Evolutionary conservation across 1,140 invertebrate species (phyloP).

Genomic region (Drosophila repletoides): DNA sequence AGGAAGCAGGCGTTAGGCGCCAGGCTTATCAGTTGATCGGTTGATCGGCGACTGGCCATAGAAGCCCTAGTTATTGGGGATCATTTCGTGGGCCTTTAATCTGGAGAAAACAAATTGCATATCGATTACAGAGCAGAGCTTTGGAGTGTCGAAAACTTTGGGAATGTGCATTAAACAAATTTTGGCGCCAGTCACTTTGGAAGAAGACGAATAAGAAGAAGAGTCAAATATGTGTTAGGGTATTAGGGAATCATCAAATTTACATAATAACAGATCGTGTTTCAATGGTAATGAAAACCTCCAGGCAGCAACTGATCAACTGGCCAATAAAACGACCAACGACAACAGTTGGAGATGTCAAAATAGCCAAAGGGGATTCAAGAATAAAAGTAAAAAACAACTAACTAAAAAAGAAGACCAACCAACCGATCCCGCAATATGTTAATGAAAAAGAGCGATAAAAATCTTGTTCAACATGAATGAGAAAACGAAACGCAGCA

Average conservation of each 20-base stretch:
- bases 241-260: constrained; percentile 78
- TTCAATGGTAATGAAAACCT: constrained; percentile 31
- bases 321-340: constrained; percentile 33
- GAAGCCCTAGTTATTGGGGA: not conserved
- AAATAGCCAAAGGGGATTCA: constrained; percentile 41
- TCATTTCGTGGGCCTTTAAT: not conserved
- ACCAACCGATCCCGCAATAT: constrained; percentile 57
- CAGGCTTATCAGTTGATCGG: too few relatives aligned
- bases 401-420: constrained; percentile 6
- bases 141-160: constrained; percentile 5
- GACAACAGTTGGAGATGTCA: constrained; percentile 65
- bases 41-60: not conserved
- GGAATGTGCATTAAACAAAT: constrained; percentile 14
- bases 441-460: constrained; percentile 71
- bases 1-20: constrained; percentile 21
- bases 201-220: constrained; percentile 10
- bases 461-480: constrained; percentile 76
- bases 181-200: constrained; percentile 63
- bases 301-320: constrained; percentile 1
- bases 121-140: constrained; percentile 21
- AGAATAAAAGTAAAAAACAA: constrained; percentile 11
- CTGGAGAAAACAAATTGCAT: constrained; percentile 20
- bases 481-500: constrained; percentile 62
- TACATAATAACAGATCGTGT: constrained; percentile 78
- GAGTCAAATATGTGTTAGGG: constrained; percentile 65